A percentile compares a stretch with the other conserved stretches of the same genome.
These are phyloP conservation scores for Capitulum mitella DNA, from an alignment of 2,888 invertebrate genomes.

Conservation along the genomic window DNA sequence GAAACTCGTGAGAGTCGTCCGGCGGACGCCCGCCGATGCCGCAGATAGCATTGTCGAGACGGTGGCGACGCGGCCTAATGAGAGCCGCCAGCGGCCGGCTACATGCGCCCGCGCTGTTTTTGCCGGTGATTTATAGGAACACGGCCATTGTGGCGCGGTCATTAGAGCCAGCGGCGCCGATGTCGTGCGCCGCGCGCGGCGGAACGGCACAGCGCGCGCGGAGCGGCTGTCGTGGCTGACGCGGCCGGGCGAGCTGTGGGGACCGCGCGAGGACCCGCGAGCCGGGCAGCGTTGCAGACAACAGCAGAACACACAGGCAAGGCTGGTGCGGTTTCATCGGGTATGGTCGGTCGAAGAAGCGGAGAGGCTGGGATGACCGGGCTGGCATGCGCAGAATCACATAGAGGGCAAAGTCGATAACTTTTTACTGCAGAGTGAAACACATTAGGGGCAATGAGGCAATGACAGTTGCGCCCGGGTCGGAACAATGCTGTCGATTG, in stretches of 20 bases:
- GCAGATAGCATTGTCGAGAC: not conserved
- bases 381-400: no score
- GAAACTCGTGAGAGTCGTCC: not conserved
- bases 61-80: not conserved
- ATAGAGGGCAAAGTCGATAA: no score
- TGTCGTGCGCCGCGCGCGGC: not conserved
- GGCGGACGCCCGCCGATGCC: not conserved
- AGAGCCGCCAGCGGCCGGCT: not conserved
- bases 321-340: no score
- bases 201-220: not conserved
- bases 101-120: not conserved
- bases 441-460: no score
- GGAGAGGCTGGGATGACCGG: no score
- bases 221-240: not conserved
- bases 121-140: constrained; percentile 18
- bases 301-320: no score
- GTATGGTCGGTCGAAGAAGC: no score
- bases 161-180: not conserved
- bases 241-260: not conserved
- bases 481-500: no score
- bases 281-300: no score
- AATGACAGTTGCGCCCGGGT: no score
- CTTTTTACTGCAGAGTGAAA: no score
- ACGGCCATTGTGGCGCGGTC: not conserved
- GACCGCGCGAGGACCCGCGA: not conserved